phyloP scores from a whole-genome alignment of 2,113 vertebrate genomes.

The Progne subis region DNA sequence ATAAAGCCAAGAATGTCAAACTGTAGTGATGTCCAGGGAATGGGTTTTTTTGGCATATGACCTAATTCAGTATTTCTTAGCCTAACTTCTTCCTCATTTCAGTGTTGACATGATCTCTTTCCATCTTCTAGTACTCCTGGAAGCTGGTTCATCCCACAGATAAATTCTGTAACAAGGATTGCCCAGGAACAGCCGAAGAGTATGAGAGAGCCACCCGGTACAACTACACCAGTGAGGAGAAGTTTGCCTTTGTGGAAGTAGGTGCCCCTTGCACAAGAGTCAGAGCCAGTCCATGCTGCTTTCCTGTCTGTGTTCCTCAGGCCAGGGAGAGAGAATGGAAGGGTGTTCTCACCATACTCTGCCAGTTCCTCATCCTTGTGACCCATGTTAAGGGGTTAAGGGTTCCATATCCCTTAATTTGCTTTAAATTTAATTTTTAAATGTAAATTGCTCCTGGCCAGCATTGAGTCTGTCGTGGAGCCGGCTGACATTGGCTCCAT shows the following conservation, averaged over 20 bases:
- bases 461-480: background rate
- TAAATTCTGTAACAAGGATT: conserved; percentile 99
- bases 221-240: conserved; percentile 99
- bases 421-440: background rate
- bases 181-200: conserved; percentile 95
- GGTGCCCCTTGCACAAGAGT: background rate
- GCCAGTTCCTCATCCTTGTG: background rate
- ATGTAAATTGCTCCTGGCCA: background rate
- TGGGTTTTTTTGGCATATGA: background rate
- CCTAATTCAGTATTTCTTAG: background rate
- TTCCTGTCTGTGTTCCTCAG: background rate
- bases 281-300: background rate
- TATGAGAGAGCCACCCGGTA: conserved; percentile 96
- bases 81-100: background rate
- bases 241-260: conserved; percentile 97
- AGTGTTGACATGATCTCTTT: background rate
- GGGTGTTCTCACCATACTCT: background rate
- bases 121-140: conserved; percentile 89
- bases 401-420: background rate
- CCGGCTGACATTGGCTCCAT: background rate
- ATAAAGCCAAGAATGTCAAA: background rate
- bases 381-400: background rate
- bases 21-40: background rate
- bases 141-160: conserved; percentile 98
- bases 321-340: background rate